Conservation (phyloP, 2,797 vertebrate genomes). For the Tinamus major region DNA sequence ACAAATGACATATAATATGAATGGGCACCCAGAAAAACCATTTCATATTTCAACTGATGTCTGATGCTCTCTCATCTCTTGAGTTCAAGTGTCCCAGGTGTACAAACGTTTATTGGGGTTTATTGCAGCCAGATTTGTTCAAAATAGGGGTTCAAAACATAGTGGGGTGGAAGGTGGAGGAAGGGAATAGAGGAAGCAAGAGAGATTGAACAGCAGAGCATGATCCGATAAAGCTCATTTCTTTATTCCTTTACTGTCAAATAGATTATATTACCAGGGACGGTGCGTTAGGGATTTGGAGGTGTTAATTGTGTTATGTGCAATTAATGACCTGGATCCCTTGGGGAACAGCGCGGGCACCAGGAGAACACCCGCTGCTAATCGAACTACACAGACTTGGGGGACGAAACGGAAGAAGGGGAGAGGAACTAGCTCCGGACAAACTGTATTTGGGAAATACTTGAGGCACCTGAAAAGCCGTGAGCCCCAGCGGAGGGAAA, state of each 20-base stretch:
- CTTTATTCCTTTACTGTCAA: accelerated
- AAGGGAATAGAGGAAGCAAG: background rate
- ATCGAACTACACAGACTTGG: background rate
- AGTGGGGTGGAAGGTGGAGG: background rate
- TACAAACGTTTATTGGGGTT: background rate
- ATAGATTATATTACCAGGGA: background rate
- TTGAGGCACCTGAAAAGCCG: background rate
- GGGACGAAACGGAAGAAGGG: slow-evolving; percentile 13
- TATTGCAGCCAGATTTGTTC: accelerated
- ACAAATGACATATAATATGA: background rate
- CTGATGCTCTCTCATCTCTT: background rate
- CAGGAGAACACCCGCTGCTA: background rate
- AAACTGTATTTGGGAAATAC: background rate
- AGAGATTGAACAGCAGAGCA: background rate
- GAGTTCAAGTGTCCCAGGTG: accelerated
- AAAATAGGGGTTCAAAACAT: background rate
- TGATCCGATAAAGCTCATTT: background rate
- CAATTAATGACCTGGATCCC: background rate
- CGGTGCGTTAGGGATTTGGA: background rate
- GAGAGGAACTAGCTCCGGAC: slow-evolving; percentile 44
- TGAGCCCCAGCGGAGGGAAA: background rate
- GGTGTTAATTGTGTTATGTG: background rate
- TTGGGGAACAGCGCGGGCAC: background rate
- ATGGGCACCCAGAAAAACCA: background rate
- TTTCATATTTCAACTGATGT: background rate